Evolutionary conservation across 37 sponge, comb jelly and placozoan species (phyloP).

Genomic region (Spongilla lacustris): DNA sequence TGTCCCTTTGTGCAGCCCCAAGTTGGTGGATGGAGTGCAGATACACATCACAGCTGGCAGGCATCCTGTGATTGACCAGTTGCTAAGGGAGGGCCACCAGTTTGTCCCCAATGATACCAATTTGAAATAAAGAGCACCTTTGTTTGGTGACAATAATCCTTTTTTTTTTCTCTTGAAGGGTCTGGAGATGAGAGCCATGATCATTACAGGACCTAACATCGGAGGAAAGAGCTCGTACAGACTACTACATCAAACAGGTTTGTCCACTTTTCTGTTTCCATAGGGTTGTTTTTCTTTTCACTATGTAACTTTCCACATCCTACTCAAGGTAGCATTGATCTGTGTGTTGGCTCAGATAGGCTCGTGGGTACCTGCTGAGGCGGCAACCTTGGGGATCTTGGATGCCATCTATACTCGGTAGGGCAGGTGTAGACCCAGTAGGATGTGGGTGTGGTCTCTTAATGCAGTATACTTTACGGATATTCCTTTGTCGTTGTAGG

Average conservation of each 20-base stretch:
- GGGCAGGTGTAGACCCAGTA: background rate
- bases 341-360: slow-evolving; percentile 67
- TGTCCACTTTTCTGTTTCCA: background rate
- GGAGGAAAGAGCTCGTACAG: slow-evolving; percentile 74
- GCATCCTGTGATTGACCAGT: slow-evolving; percentile 57
- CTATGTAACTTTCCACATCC: background rate
- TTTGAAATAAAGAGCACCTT: background rate
- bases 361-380: slow-evolving; percentile 46
- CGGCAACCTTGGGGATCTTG: slow-evolving; percentile 43
- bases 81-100: slow-evolving; percentile 40
- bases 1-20: no score
- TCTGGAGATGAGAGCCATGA: slow-evolving; percentile 20
- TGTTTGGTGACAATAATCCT: background rate
- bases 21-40: slow-evolving; percentile 29
- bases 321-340: slow-evolving; percentile 50
- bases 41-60: slow-evolving; percentile 29
- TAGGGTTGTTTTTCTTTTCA: no score
- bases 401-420: slow-evolving; percentile 58
- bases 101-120: slow-evolving; percentile 49
- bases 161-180: slow-evolving; percentile 3
- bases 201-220: slow-evolving; percentile 72
- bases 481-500: no score
- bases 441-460: background rate
- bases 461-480: background rate
- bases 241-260: slow-evolving; percentile 72